Conservation (phyloP, 1,140 invertebrate species). For the Caenorhabditis inopinata region DNA sequence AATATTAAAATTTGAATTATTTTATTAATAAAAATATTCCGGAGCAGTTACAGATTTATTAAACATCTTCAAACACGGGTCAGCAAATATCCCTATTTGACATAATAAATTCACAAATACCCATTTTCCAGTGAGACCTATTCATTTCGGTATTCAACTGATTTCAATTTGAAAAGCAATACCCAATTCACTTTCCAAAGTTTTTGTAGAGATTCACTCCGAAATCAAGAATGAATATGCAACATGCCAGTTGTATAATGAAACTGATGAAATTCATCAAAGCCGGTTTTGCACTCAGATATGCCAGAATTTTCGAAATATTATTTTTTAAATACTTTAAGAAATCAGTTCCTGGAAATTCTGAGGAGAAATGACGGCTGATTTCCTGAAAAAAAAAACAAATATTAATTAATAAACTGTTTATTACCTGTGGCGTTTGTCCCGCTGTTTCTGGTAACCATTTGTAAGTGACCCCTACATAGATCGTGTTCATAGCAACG, state of each 20-base stretch:
- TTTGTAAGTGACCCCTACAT: not conserved
- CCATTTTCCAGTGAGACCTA: constrained; percentile 12
- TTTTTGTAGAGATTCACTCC: not conserved
- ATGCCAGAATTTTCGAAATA: not conserved
- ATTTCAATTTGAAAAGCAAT: not conserved
- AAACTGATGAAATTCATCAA: not conserved
- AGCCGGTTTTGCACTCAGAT: not conserved
- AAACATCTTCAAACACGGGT: not conserved
- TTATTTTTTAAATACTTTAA: not conserved
- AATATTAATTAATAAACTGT: not conserved
- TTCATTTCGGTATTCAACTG: not conserved
- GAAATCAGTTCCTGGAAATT: not conserved
- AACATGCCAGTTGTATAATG: not conserved
- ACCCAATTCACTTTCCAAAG: not conserved
- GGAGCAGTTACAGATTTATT: not conserved
- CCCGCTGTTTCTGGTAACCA: constrained; percentile 38
- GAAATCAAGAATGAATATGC: not conserved
- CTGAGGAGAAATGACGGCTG: not conserved
- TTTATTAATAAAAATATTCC: not conserved
- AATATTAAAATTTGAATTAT: too few relatives aligned
- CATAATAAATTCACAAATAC: not conserved
- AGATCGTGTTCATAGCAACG: not conserved
- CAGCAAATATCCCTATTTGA: constrained; percentile 2
- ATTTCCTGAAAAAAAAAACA: not conserved
- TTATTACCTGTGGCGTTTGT: constrained; percentile 39